Base-by-base conservation (phyloP, 2,797 vertebrate genomes). In the Rallus crepitans region DNA sequence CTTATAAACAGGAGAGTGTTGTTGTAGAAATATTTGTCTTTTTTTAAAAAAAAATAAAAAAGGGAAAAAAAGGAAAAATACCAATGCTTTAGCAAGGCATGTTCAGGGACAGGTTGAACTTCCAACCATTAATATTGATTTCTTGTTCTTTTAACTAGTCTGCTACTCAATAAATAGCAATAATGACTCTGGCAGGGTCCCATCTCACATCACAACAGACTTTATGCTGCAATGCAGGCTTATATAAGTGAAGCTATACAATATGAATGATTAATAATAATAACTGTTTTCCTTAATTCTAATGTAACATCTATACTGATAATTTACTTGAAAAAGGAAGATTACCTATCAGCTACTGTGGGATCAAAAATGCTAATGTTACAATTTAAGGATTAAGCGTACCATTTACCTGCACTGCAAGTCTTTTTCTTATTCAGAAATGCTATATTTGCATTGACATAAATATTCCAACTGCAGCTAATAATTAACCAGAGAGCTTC, bases 81-180 rank as follows among this genome's bases (percentile, higher is more conserved):
- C 1, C 3, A 2, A 60, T 91, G 18, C 6, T 89, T 97, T 92
- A 92, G 16, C n/a, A 92, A 91, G 24, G 83, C 25, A 18, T 92
- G 14, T 56, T 88, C 55, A 90, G 73, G 59, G 27, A 94, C 71
- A 95, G 4, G 10, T 61, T 76, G 47, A 92, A 95, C 23, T 86
- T 85, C 60, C 20, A 77, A 11, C 12, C 56, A 88, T 92, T 91
- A 77, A 76, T 93, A 93, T 87, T 79, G 81, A 77, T 80, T 66
- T 93, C 88, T 87, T 56, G 39, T 48, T 60, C 64, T 94, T 91
- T 19, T 68, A 92, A 66, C 64, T 75, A 81, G 20, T 35, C n/a
- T 94, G 40, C 30, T 94, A 52, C 60, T 92, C 71, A 86, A 63
- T 91, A 96, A 91, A 79, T 27, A 90, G 27, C 33, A 89, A n/a